Conservation (phyloP, 35 echinoderm and acorn worm genomes). For the Strongylocentrotus purpuratus region DNA sequence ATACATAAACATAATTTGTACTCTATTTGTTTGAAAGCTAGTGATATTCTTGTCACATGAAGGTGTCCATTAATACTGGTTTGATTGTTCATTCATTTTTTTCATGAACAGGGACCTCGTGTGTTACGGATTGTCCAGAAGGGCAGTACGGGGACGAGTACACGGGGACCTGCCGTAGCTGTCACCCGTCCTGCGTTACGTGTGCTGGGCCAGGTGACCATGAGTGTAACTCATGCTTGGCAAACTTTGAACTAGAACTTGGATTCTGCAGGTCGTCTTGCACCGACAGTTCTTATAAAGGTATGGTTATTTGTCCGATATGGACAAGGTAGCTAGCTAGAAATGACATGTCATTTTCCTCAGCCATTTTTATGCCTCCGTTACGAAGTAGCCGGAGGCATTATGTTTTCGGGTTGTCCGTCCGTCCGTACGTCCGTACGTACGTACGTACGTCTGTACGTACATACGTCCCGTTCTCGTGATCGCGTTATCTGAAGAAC, state of each 20-base stretch:
- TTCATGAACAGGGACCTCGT: background rate
- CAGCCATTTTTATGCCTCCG: no score
- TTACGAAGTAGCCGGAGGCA: no score
- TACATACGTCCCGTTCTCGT: no score
- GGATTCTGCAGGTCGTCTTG: constrained; percentile 34
- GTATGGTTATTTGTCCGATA: background rate
- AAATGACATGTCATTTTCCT: no score
- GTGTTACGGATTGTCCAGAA: background rate
- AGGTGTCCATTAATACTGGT: background rate
- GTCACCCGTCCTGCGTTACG: constrained; percentile 39
- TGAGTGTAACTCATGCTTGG: constrained; percentile 46
- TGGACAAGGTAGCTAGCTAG: no score
- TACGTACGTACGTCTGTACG: no score
- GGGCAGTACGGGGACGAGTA: constrained; percentile 41
- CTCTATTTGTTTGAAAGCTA: background rate
- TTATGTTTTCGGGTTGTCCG: no score
- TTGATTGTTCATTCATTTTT: background rate
- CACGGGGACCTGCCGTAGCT: background rate
- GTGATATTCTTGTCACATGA: no score
- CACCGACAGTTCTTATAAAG: background rate
- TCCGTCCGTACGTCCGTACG: no score
- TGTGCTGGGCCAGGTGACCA: constrained; percentile 34
- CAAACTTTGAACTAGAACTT: background rate
- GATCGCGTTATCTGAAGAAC: no score
- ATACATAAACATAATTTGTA: background rate